Conservation (phyloP, 1,140 invertebrate genomes). For the Sycophaga agraensis region DNA sequence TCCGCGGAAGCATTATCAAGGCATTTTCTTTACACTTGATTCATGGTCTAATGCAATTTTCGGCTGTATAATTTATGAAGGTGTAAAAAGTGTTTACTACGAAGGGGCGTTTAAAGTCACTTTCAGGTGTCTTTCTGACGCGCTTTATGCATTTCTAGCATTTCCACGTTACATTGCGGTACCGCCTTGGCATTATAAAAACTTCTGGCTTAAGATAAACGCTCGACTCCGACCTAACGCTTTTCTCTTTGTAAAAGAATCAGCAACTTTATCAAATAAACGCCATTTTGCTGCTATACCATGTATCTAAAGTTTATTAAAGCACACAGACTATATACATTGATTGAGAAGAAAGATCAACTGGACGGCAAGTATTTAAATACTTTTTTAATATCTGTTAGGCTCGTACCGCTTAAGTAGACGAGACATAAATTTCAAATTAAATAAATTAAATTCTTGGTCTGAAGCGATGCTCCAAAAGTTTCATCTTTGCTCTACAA, state of each 20-base stretch:
- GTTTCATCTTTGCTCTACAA: constrained; percentile 25
- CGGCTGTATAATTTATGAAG: not conserved
- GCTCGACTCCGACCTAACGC: not conserved
- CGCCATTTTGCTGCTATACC: not conserved
- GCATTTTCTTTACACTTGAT: too few relatives aligned
- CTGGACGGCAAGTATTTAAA: constrained; percentile 17
- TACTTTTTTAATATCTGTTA: constrained; percentile 24
- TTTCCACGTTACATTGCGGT: not conserved
- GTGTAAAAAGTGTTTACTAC: constrained; percentile 8
- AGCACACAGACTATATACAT: not conserved
- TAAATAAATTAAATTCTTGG: constrained; percentile 29
- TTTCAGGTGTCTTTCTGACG: not conserved
- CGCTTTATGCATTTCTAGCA: too few relatives aligned
- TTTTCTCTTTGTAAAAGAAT: too few relatives aligned
- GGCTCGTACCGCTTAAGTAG: constrained; percentile 4
- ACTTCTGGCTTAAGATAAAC: constrained; percentile 4
- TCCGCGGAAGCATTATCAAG: too few relatives aligned
- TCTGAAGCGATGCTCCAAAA: constrained; percentile 20
- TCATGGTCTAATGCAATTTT: too few relatives aligned
- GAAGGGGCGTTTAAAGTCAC: constrained; percentile 3
- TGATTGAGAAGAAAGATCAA: not conserved
- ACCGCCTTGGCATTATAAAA: not conserved
- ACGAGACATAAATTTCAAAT: constrained; percentile 26
- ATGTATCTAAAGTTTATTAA: not conserved
- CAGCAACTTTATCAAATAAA: too few relatives aligned